Percentiles rank a stretch among this genome's conserved stretches.
Evolutionary conservation across 2,113 vertebrate species (phyloP).

Genomic region (Progne subis): DNA sequence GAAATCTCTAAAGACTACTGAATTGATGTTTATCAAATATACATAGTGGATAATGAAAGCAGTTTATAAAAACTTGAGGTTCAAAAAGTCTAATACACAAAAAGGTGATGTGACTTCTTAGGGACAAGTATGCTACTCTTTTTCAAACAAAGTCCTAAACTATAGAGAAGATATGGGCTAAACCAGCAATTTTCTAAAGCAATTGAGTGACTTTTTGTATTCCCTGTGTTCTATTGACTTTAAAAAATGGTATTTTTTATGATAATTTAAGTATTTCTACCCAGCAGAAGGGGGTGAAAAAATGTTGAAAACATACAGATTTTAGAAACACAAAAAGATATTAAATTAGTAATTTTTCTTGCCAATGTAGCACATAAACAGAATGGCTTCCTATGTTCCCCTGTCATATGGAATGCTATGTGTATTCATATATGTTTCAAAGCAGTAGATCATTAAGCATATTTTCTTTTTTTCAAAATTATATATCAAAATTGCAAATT

Average conservation of each 20-base stretch:
- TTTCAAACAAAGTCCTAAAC: not conserved
- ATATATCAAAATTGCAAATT: not conserved
- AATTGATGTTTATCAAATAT: slow-evolving; percentile 5
- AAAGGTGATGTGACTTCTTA: not conserved
- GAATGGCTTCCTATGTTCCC: not conserved
- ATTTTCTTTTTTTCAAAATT: not conserved
- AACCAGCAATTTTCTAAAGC: not conserved
- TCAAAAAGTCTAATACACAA: not conserved
- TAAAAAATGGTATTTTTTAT: not conserved
- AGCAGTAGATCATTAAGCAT: not conserved
- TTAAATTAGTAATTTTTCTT: not conserved
- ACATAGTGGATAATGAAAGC: slow-evolving; percentile 3
- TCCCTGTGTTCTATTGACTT: not conserved
- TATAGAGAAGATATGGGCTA: not conserved
- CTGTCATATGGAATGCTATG: not conserved
- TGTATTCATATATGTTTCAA: not conserved
- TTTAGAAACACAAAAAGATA: not conserved
- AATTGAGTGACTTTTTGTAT: not conserved
- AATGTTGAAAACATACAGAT: not conserved
- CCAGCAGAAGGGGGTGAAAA: not conserved
- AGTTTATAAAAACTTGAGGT: not conserved
- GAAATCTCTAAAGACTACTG: slow-evolving; percentile 17
- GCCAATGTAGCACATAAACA: not conserved
- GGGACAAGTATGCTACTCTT: not conserved
- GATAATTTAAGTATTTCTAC: not conserved